Conservation (phyloP, 1,140 invertebrate genomes). For the Eupristina koningsbergeri region DNA sequence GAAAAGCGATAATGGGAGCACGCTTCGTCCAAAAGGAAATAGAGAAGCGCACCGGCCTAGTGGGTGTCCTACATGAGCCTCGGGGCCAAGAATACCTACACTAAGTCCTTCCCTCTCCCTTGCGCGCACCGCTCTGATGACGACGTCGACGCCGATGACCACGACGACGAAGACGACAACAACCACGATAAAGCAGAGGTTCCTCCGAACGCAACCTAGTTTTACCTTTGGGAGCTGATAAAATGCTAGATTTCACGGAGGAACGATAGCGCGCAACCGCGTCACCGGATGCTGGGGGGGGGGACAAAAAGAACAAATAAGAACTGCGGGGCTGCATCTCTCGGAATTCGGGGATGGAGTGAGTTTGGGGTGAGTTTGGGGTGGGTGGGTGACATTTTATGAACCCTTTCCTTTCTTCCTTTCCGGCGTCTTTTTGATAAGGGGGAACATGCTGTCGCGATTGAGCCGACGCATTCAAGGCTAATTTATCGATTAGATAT, state of each 20-base stretch:
- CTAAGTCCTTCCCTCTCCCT: conserved; percentile 52
- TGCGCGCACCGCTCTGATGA: conserved; percentile 44
- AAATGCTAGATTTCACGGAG: conserved; percentile 38
- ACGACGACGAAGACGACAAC: not conserved
- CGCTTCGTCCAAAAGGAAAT: conserved; percentile 19
- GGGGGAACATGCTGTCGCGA: too few species aligned
- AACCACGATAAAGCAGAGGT: too few species aligned
- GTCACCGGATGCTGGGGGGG: not conserved
- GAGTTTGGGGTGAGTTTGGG: too few species aligned
- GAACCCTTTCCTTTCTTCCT: too few species aligned
- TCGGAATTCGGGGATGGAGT: too few species aligned
- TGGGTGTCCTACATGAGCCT: conserved; percentile 60
- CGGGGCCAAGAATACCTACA: conserved; percentile 61
- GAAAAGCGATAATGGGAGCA: not conserved
- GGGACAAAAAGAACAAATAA: not conserved
- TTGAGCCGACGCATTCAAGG: too few species aligned
- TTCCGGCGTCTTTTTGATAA: too few species aligned
- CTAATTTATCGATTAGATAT: too few species aligned
- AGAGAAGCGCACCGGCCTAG: conserved; percentile 43
- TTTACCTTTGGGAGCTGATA: conserved; percentile 43
- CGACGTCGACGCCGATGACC: conserved; percentile 24
- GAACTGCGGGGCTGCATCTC: not conserved
- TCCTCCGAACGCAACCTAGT: not conserved
- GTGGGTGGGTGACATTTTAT: too few species aligned
- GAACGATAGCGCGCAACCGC: not conserved